These are phyloP conservation scores for Troides oblongomaculatus DNA, from an alignment of 2,888 invertebrate genomes.

Conservation along the genomic window DNA sequence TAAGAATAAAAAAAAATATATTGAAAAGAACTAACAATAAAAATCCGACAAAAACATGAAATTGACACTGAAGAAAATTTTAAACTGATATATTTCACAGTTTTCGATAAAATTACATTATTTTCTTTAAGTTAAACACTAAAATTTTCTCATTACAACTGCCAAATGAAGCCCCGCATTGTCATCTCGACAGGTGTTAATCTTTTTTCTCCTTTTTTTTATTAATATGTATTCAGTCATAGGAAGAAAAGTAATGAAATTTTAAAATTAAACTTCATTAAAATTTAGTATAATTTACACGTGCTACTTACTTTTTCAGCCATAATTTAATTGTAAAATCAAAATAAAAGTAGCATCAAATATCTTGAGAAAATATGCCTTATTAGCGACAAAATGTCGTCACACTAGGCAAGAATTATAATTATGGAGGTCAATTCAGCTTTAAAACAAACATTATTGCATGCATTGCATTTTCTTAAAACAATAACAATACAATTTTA, in stretches of 20 bases:
- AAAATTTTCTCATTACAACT: slow-evolving; percentile 22
- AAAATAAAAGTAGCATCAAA: slow-evolving; percentile 4
- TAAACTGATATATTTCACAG: background rate
- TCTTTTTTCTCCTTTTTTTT: slow-evolving; percentile 17
- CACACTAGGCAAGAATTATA: background rate
- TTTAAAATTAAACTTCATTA: too few relatives aligned
- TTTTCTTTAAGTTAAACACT: slow-evolving; percentile 16
- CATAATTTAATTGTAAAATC: slow-evolving; percentile 43
- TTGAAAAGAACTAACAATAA: too few relatives aligned
- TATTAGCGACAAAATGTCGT: background rate
- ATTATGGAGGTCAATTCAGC: background rate
- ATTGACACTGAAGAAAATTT: slow-evolving; percentile 10
- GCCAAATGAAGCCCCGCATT: slow-evolving; percentile 25
- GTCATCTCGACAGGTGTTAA: slow-evolving; percentile 23
- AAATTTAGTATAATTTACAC: background rate
- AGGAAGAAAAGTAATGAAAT: background rate
- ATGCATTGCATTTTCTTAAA: slow-evolving; percentile 22
- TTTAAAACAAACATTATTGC: slow-evolving; percentile 15
- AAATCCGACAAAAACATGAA: slow-evolving; percentile 1
- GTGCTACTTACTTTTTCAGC: slow-evolving; percentile 53
- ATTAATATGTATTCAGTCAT: background rate
- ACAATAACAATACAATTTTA: slow-evolving; percentile 37
- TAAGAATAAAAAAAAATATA: too few relatives aligned
- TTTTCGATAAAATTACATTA: slow-evolving; percentile 10
- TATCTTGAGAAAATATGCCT: too few relatives aligned